phyloP scores from a whole-genome alignment of 2,888 invertebrate species.

The Mesoligia furuncula region DNA sequence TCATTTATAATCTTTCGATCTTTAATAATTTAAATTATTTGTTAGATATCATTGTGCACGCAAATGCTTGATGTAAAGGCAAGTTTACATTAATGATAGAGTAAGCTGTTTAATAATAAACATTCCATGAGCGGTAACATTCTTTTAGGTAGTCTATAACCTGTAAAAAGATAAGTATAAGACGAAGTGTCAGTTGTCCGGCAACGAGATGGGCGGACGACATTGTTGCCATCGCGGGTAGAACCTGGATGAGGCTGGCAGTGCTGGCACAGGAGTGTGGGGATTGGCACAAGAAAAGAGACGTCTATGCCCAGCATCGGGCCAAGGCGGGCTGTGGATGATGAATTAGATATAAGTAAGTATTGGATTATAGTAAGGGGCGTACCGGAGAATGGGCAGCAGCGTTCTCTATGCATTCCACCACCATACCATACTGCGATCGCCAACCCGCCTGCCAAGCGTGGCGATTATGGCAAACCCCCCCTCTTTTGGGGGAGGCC shows the following conservation, averaged over 20 bases:
- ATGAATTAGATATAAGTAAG: background rate
- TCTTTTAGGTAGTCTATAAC: background rate
- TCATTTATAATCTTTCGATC: slow-evolving; percentile 25
- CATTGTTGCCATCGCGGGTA: background rate
- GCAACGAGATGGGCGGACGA: background rate
- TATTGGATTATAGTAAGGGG: no score
- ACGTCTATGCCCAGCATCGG: background rate
- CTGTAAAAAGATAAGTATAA: background rate
- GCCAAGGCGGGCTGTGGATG: background rate
- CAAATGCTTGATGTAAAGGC: slow-evolving; percentile 11
- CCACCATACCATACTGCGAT: no score
- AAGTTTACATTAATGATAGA: background rate
- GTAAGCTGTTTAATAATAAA: background rate
- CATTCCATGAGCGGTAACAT: background rate
- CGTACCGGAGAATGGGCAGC: no score
- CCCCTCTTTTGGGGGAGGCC: no score
- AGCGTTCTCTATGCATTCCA: no score
- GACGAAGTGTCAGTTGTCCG: background rate
- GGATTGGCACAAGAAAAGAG: background rate
- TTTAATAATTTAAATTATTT: slow-evolving; percentile 24
- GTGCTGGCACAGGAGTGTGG: background rate
- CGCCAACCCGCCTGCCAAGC: no score
- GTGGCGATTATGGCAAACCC: no score
- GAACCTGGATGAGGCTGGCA: background rate
- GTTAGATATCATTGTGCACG: slow-evolving; percentile 20